Evolutionary conservation across 2,797 vertebrate genomes (phyloP), one percentile per base, ranked within the genome.

Genomic region (Manis pentadactyla): DNA sequence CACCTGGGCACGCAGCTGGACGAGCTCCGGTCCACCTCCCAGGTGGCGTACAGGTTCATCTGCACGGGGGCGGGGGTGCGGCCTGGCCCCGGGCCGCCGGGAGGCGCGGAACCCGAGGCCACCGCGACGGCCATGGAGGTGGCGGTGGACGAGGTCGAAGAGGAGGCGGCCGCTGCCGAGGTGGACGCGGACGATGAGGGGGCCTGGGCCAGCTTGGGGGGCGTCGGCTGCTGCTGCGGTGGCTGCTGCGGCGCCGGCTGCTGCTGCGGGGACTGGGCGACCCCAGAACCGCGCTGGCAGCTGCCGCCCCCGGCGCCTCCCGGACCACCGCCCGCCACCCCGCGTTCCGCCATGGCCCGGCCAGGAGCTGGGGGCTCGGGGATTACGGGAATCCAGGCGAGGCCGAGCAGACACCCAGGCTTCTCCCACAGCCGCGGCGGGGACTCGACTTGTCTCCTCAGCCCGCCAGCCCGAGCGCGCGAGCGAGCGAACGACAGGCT

Each of bases 1-100:
- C 99, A 99, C 99, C 99, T 99, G 95, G 99, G 99, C 98, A 99
- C 99, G 96, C 99, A 99, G 99, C 99, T 99, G 97, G 99, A 99
- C 15, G 99, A 99, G 90, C 99, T 99, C 85, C 99, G 99, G 98
- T 99, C 99, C 98, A 99, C 99, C 97, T 99, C 99, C 99, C 99
- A 99, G 97, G 99, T 99, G 53, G 99, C 99, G 98, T 99, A 99
- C 97, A 99, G 99, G 99, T 99, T 99, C 99, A 99, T 99, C 97
- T 99, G 99, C 93, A 99, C 99, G 57, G 99, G 99, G 18, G 97
- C 99, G 99, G 98, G 98, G 98, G 96, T 97, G 87, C 97, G 97
- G 90, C 97, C 96, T 96, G 99, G 99, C 98, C 98, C 98, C 98
- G 98, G 99, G 99, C 98, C 98, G 98, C 98, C 98, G 95, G 98